Evolutionary conservation across 1,140 invertebrate genomes (phyloP), one percentile per base, ranked within the genome.

Genomic region (Yoshiicerus persimilis): DNA sequence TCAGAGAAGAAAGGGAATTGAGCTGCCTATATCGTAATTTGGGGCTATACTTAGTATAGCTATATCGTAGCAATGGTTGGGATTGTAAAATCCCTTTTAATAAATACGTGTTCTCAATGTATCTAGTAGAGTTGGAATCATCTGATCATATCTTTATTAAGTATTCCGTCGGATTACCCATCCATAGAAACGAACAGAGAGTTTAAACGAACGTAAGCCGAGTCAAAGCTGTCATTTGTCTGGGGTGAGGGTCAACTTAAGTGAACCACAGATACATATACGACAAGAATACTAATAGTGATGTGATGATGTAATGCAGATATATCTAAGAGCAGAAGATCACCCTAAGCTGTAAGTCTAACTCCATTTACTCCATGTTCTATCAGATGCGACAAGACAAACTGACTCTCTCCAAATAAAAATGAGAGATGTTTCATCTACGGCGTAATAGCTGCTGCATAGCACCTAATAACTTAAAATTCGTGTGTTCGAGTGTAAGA

Each of bases 221-320:
- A 80, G 32, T 80, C 9, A 66, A 80, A 80, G 30, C 32, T 80
- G 75, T 80, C 75, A 38, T 36, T 36, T 36, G 34, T 80, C 75
- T 80, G 32, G 75, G 75, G 75, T 80, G 75, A 80, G 75, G 75
- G 75, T 80, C 75, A 80, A 70, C 25, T 30, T 80, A 38, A 80
- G 34, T 80, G 75, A 80, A 36, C 75, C 34, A 80, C 75, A 80
- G 27, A 30, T 56, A 56, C 20, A 66, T 66, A 66, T 30, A 70
- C 30, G 25, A 16, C 25, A 32, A 30, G 25, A 30, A 70, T 27
- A 16, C 27, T 25, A 70, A 70, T 70, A 30, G 25, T 32, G 66
- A 70, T 70, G 39, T 41, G 47, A 56, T 56, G 47, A 56, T 56
- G 47, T 56, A 56, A 56, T 56, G 47, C 47, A 8, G 5, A 66